Evolutionary conservation across 2,888 invertebrate species (phyloP), one percentile per base, ranked within the genome.

Genomic region (Glyphotaelius pellucidus): DNA sequence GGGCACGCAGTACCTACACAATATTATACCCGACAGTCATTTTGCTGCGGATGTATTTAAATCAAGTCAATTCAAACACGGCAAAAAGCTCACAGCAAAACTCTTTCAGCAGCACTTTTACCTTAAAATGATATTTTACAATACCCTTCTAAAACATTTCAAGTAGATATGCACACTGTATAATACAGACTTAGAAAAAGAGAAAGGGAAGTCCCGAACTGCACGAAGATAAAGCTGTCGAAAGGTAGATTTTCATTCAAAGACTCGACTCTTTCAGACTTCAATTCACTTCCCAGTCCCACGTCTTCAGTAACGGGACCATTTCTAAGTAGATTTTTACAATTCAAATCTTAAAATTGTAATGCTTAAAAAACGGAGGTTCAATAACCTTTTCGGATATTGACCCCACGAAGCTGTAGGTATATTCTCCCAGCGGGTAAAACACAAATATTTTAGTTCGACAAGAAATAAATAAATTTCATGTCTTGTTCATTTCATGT

Each of bases 281-380:
- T 38, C 25, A 47, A 52, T 30, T 32, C 42, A 19, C 15, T 87
- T 52, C 42, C n/a, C n/a, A 38, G 38, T 81, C 85, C n/a, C n/a
- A 35, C n/a, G 38, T 67, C 67, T 67, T 67, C 85, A 32, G 35
- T n/a, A 35, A 38, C 52, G 47, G 87, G n/a, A 87, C 31, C 31
- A 67, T 31, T 88, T 67, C 38, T 30, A 88, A 32, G 31, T 15
- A 88, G 30, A 31, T 67, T 88, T 88, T 88, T 88, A n/a, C 88
- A 88, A 88, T 88, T 88, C 52, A 88, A 88, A 88, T 88, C 88
- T 88, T n/a, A 52, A 52, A 88, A 88, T 67, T 32, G 47, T 25
- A 88, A 47, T 52, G 52, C n/a, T 30, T 2, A 67, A 88, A 88
- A 52, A 88, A 86, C 30, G 25, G 35, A 35, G 38, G 89, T 89